Evolutionary conservation across 2,113 vertebrate genomes (phyloP).

Genomic region (Austrofundulus limnaeus): DNA sequence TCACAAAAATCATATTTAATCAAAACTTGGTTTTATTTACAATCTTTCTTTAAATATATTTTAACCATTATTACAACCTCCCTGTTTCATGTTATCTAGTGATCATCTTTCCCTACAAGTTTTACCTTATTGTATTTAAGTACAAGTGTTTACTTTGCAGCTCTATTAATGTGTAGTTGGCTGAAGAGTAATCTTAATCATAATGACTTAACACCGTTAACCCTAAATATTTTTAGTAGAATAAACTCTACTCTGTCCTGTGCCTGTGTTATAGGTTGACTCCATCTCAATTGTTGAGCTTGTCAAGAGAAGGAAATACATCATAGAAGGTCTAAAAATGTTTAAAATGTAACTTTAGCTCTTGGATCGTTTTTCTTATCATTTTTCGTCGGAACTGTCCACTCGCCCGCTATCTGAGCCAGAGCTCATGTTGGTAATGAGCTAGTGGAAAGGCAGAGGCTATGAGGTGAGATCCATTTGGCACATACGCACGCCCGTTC

Average conservation of each 20-base stretch:
- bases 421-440: constrained; percentile 76
- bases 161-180: neutral
- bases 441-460: constrained; percentile 64
- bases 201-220: too few species aligned
- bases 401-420: constrained; percentile 57
- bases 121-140: neutral
- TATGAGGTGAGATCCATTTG: constrained; percentile 75
- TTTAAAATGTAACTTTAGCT: constrained; percentile 8
- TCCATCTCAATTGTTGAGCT: neutral
- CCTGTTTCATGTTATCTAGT: neutral
- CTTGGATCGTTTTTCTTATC: constrained; percentile 27
- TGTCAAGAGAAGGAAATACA: too few species aligned
- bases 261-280: neutral
- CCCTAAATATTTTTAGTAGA: neutral
- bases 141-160: neutral
- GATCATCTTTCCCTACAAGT: neutral
- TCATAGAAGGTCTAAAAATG: too few species aligned
- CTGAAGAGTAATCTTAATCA: too few species aligned
- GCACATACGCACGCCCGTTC: constrained; percentile 50
- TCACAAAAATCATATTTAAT: neutral
- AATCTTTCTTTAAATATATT: neutral
- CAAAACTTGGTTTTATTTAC: neutral
- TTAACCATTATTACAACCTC: neutral
- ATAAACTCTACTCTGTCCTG: neutral
- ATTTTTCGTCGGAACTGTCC: constrained; percentile 52